A percentile compares a stretch with the other conserved stretches of the same genome.
Conservation (phyloP, 2,888 invertebrate genomes). For the Morpho helenor region DNA sequence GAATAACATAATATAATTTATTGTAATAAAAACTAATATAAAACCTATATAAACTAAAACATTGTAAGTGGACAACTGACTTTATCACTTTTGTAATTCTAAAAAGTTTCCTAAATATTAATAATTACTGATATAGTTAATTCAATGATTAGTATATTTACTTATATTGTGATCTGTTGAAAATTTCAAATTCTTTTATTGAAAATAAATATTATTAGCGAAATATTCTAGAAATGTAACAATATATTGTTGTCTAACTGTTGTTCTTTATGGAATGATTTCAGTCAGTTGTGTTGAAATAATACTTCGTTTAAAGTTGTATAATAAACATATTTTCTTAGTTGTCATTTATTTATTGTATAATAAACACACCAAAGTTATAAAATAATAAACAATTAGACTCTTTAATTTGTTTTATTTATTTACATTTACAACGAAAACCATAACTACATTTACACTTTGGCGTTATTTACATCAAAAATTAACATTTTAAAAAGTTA, state of each 20-base stretch:
- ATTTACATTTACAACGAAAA: constrained; percentile 1
- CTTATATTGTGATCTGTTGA: constrained; percentile 25
- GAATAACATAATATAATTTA: no score
- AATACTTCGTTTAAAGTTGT: constrained; percentile 40
- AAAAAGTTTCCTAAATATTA: no score
- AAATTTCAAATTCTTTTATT: constrained; percentile 21
- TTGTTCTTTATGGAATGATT: constrained; percentile 26
- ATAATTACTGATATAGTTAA: not conserved
- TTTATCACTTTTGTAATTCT: no score
- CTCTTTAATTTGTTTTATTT: constrained; percentile 57
- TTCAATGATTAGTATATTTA: constrained; percentile 14
- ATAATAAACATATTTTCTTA: constrained; percentile 57
- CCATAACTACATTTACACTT: no score
- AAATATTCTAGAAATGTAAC: constrained; percentile 21
- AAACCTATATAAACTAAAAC: no score
- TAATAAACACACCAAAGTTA: constrained; percentile 78
- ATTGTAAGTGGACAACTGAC: no score
- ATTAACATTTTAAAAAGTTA: no score
- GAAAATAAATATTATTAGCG: constrained; percentile 13
- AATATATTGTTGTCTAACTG: constrained; percentile 23
- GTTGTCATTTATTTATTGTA: constrained; percentile 72
- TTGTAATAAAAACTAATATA: no score
- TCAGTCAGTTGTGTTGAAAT: constrained; percentile 28
- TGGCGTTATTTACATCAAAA: no score
- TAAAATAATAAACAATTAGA: constrained; percentile 71